Evolutionary conservation across 92 coral and sea anemone species (phyloP).

Genomic region (Isaurus tuberculatus): DNA sequence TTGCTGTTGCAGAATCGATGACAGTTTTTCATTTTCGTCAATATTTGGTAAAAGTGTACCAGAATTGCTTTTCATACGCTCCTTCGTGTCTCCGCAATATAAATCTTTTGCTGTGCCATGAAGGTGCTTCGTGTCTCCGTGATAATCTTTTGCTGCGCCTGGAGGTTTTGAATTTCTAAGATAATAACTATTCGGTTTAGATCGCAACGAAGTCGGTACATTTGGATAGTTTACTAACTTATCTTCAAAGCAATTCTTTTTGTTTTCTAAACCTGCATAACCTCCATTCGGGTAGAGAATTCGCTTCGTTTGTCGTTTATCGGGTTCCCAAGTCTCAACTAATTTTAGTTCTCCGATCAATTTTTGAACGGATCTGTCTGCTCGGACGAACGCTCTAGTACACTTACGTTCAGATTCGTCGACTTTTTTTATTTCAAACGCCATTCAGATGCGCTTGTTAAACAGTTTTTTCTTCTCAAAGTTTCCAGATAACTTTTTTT

Average conservation of each 20-base stretch:
- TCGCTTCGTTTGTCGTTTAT: neutral
- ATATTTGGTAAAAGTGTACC: neutral
- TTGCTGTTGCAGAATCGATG: slow-evolving; percentile 15
- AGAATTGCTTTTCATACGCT: neutral
- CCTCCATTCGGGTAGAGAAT: neutral
- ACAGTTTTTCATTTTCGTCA: slow-evolving; percentile 14
- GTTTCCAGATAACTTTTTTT: neutral
- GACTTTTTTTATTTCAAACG: slow-evolving; percentile 5
- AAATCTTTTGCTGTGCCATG: neutral
- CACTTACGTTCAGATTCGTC: slow-evolving; percentile 21
- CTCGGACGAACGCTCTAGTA: slow-evolving; percentile 35
- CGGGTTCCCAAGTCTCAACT: slow-evolving; percentile 20
- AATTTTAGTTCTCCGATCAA: slow-evolving; percentile 17
- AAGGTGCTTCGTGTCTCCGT: neutral
- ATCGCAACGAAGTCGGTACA: neutral
- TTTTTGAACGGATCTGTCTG: slow-evolving; percentile 28
- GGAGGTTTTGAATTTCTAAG: neutral
- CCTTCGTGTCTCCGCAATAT: neutral
- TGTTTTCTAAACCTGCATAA: neutral
- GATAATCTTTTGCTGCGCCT: neutral
- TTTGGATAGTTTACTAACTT: neutral
- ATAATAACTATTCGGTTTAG: neutral
- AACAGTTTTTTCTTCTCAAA: neutral
- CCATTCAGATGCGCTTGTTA: neutral
- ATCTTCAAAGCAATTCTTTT: neutral